Evolutionary conservation across 2,888 invertebrate genomes (phyloP).

Genomic region (Parnassius apollo): DNA sequence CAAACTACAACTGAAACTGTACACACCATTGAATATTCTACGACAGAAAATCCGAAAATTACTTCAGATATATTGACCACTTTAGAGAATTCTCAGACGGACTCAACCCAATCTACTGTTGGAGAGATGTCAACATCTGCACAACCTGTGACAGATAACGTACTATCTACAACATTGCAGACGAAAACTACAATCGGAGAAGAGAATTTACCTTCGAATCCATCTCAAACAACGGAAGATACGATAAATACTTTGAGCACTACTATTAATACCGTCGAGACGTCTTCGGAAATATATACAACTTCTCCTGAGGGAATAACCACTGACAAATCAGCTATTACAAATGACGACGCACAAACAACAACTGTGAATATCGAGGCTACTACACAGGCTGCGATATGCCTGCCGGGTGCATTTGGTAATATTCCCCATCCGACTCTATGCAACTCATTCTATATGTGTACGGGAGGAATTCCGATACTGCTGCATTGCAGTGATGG

Average conservation of each 20-base stretch:
- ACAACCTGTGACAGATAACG: too few relatives aligned
- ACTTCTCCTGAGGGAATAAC: background rate
- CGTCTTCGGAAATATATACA: background rate
- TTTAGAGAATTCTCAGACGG: background rate
- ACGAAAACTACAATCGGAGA: background rate
- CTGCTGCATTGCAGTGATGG: constrained; percentile 40
- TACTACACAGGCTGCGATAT: constrained; percentile 28
- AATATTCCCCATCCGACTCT: constrained; percentile 44
- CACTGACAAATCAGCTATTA: constrained; percentile 1
- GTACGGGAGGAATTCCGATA: constrained; percentile 41
- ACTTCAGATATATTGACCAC: too few relatives aligned
- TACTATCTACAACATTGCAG: background rate
- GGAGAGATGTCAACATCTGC: background rate
- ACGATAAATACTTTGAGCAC: background rate
- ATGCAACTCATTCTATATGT: constrained; percentile 49
- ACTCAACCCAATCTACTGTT: background rate
- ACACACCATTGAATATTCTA: too few relatives aligned
- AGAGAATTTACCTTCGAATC: background rate
- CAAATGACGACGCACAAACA: constrained; percentile 21
- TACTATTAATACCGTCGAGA: background rate
- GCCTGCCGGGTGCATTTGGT: constrained; percentile 41
- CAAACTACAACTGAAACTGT: too few relatives aligned
- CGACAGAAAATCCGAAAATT: too few relatives aligned
- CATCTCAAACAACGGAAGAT: background rate
- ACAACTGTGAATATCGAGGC: constrained; percentile 14